phyloP scores from a whole-genome alignment of 1,140 invertebrate genomes.

The Sinonovacula constricta region DNA sequence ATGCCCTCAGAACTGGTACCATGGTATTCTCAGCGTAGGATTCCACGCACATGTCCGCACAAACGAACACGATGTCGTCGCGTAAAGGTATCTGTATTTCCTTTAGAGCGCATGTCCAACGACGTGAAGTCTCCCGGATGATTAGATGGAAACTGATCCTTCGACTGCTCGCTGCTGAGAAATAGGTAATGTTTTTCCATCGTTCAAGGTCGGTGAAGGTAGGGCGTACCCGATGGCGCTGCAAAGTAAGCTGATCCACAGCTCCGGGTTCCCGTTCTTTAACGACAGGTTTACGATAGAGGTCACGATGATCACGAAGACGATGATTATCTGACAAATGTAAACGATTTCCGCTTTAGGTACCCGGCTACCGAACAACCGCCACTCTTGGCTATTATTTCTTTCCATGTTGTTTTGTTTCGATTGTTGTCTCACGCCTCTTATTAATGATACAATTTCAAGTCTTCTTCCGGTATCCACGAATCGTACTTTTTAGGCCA shows the following conservation, averaged over 20 bases:
- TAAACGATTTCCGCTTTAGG: conserved; percentile 3
- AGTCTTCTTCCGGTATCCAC: conserved; percentile 8
- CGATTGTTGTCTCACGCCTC: neutral
- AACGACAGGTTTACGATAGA: conserved; percentile 14
- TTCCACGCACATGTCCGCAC: conserved; percentile 19
- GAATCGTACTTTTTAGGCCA: conserved; percentile 8
- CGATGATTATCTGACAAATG: conserved; percentile 21
- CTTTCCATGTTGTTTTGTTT: too few relatives aligned
- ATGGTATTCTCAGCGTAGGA: conserved; percentile 19
- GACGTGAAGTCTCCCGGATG: conserved; percentile 1
- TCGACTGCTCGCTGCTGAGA: neutral
- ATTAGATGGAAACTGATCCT: conserved; percentile 2
- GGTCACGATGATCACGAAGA: conserved; percentile 16
- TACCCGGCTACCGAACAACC: conserved; percentile 12
- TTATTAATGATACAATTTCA: neutral
- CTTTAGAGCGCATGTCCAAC: conserved; percentile 3
- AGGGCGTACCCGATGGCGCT: conserved; percentile 2
- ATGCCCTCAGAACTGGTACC: neutral
- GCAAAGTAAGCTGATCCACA: conserved; percentile 24
- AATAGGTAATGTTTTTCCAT: neutral
- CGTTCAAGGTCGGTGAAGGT: neutral
- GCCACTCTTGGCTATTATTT: conserved; percentile 18
- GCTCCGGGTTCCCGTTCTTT: conserved; percentile 15
- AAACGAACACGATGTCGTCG: conserved; percentile 19
- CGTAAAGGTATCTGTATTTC: neutral